These are phyloP conservation scores for Drosophila sechellia DNA, from an alignment of 1,140 invertebrate genomes.

Conservation along the genomic window DNA sequence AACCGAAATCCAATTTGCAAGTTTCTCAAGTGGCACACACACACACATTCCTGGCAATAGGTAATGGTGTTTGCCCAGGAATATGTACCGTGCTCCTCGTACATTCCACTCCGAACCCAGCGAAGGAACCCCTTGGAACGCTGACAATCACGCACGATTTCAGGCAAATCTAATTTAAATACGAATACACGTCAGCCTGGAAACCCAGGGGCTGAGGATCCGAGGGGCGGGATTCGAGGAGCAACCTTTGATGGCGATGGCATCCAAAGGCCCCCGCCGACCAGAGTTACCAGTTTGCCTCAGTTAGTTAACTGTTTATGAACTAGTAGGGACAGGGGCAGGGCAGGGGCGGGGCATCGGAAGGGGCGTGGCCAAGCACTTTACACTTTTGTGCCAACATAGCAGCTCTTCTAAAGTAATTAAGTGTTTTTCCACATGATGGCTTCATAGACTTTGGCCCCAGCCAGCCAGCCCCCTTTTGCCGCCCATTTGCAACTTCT, in stretches of 20 bases:
- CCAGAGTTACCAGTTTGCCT: slow-evolving; percentile 49
- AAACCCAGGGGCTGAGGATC: slow-evolving; percentile 1
- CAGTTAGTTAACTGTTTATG: slow-evolving; percentile 83
- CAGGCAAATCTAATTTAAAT: slow-evolving; percentile 82
- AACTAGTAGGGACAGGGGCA: slow-evolving; percentile 17
- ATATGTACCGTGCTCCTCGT: slow-evolving; percentile 5
- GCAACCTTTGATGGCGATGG: slow-evolving; percentile 77
- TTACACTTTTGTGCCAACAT: slow-evolving; percentile 75
- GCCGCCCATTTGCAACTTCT: slow-evolving; percentile 34
- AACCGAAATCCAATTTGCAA: slow-evolving; percentile 82
- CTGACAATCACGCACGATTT: slow-evolving; percentile 82
- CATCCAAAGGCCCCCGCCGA: slow-evolving; percentile 18
- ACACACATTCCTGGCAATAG: slow-evolving; percentile 41
- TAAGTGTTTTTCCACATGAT: slow-evolving; percentile 83
- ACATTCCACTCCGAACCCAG: slow-evolving; percentile 4
- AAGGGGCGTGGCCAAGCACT: slow-evolving; percentile 69
- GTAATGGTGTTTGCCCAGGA: slow-evolving; percentile 65
- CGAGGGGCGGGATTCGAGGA: slow-evolving; percentile 12
- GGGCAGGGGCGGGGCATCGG: slow-evolving; percentile 1
- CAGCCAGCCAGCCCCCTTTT: slow-evolving; percentile 12
- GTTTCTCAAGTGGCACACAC: slow-evolving; percentile 66
- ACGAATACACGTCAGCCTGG: slow-evolving; percentile 70
- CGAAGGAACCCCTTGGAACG: slow-evolving; percentile 11
- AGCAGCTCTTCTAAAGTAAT: slow-evolving; percentile 79
- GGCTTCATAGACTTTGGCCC: slow-evolving; percentile 70